Conservation (phyloP, 2,113 vertebrate genomes). For the Eulemur rufifrons region DNA sequence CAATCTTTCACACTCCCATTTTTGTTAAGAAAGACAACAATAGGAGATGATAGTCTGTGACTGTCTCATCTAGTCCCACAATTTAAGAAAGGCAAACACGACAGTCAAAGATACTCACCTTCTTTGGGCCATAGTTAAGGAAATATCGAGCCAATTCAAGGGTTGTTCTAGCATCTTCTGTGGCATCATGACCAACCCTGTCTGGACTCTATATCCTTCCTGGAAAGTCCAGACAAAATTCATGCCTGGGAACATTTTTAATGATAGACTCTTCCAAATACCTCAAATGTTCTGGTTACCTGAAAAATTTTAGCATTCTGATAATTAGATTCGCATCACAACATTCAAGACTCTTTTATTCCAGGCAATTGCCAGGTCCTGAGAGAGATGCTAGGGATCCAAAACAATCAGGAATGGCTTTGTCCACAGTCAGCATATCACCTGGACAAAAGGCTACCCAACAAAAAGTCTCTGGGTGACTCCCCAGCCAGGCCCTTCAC, state of each 20-base stretch:
- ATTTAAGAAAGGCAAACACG: slow-evolving; percentile 36
- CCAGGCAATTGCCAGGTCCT: neutral
- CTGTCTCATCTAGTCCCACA: neutral
- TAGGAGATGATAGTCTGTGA: neutral
- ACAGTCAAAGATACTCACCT: slow-evolving; percentile 82
- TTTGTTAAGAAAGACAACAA: neutral
- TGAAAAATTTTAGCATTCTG: slow-evolving; percentile 51
- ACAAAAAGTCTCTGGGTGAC: neutral
- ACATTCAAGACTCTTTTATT: neutral
- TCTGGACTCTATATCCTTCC: slow-evolving; percentile 90
- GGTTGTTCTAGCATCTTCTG: slow-evolving; percentile 90
- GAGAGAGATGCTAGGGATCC: neutral
- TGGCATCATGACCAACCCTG: slow-evolving; percentile 88
- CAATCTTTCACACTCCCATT: neutral
- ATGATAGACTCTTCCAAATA: neutral
- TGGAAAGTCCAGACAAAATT: slow-evolving; percentile 76
- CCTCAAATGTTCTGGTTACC: neutral
- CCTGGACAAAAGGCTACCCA: neutral
- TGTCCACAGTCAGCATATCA: neutral
- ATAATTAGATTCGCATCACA: slow-evolving; percentile 36
- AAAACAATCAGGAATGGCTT: slow-evolving; percentile 54
- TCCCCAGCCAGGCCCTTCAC: neutral
- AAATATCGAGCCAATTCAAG: slow-evolving; percentile 93
- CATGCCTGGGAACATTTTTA: neutral
- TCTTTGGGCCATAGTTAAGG: slow-evolving; percentile 87